A percentile compares a stretch with the other conserved stretches of the same genome.
Evolutionary conservation across 2,797 vertebrate genomes (phyloP).

Genomic region (Neopelma chrysocephalum): DNA sequence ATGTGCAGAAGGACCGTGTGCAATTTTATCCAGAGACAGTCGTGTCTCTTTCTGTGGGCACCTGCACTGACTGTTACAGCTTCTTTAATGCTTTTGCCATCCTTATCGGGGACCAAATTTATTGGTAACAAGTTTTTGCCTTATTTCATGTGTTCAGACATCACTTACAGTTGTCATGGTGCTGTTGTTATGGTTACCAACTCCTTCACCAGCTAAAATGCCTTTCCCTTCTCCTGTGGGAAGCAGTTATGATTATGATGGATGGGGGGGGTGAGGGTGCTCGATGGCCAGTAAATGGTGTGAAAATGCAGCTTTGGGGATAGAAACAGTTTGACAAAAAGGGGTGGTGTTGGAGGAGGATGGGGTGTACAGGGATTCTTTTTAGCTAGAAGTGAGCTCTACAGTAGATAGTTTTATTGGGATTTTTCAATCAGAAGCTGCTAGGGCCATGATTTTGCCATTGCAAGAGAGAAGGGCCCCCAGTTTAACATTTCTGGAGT

Average conservation of each 20-base stretch:
- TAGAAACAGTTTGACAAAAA: background rate
- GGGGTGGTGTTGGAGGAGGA: background rate
- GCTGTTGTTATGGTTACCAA: slow-evolving; percentile 51
- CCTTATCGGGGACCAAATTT: background rate
- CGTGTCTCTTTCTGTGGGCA: background rate
- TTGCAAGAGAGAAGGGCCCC: background rate
- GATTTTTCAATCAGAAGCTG: background rate
- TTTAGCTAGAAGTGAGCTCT: background rate
- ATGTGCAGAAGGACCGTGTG: background rate
- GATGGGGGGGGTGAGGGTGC: background rate
- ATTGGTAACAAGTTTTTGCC: background rate
- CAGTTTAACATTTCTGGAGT: background rate
- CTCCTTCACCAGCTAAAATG: background rate
- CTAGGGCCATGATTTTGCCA: background rate
- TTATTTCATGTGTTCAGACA: background rate
- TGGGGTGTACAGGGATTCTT: background rate
- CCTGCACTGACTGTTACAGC: background rate
- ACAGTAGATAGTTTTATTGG: background rate
- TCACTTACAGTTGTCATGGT: slow-evolving; percentile 22
- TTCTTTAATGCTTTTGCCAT: background rate
- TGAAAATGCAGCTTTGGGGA: background rate
- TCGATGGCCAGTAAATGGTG: background rate
- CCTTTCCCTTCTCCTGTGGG: slow-evolving; percentile 21
- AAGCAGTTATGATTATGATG: background rate
- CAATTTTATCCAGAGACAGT: background rate